phyloP scores from a whole-genome alignment of 2,888 invertebrate genomes.

The Rhingia campestris region DNA sequence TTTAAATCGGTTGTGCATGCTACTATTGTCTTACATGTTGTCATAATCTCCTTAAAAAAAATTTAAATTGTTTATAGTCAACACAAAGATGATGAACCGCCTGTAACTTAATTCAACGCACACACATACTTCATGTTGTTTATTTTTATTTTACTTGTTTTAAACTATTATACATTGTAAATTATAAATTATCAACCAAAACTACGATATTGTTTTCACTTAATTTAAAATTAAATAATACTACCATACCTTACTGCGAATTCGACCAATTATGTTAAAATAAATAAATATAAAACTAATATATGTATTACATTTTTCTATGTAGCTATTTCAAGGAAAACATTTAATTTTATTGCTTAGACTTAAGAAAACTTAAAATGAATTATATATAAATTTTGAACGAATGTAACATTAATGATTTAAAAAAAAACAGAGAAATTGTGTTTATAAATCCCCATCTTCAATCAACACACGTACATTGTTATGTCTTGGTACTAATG shows the following conservation, averaged over 20 bases:
- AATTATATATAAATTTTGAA: constrained; percentile 2
- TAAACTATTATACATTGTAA: constrained; percentile 9
- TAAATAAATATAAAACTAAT: constrained; percentile 17
- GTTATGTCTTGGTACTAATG: neutral
- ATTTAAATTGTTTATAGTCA: constrained; percentile 1
- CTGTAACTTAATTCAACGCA: constrained; percentile 60
- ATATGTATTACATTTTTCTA: constrained; percentile 11
- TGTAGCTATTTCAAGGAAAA: constrained; percentile 12
- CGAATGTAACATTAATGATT: neutral
- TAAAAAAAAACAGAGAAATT: neutral
- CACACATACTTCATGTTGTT: constrained; percentile 46
- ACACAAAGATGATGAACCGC: constrained; percentile 16
- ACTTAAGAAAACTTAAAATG: constrained; percentile 38
- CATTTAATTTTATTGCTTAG: constrained; percentile 33
- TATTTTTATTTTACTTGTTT: constrained; percentile 5
- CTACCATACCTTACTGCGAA: constrained; percentile 34
- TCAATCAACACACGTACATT: neutral
- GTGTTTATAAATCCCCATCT: constrained; percentile 23
- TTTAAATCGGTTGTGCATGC: constrained; percentile 39
- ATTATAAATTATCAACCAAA: constrained; percentile 40
- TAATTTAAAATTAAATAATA: constrained; percentile 25
- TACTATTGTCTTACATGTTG: neutral
- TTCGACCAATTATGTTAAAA: constrained; percentile 59
- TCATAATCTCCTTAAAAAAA: constrained; percentile 5
- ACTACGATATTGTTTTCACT: constrained; percentile 50